Percentiles rank a stretch among this genome's conserved stretches.
Evolutionary conservation across 2,888 invertebrate genomes (phyloP).

Genomic region (Melangyna quadrimaculata): DNA sequence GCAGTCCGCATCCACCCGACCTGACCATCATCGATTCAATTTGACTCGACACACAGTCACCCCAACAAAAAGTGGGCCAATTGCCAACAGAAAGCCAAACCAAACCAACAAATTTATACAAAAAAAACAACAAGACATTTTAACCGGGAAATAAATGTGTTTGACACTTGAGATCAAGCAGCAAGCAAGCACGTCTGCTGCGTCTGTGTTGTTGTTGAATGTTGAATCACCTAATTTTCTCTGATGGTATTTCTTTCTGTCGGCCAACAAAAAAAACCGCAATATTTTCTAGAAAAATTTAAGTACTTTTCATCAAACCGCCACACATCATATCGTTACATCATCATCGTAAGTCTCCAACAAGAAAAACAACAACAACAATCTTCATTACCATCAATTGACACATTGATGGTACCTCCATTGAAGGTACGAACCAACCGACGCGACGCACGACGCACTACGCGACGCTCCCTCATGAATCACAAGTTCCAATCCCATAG

Average conservation of each 20-base stretch:
- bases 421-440: neutral
- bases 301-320: constrained; percentile 8
- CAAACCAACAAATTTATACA: too few relatives aligned
- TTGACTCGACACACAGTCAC: neutral
- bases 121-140: neutral
- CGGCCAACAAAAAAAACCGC: constrained; percentile 37
- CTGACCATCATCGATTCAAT: neutral
- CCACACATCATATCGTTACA: constrained; percentile 29
- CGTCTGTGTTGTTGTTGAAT: too few relatives aligned
- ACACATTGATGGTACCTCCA: constrained; percentile 10
- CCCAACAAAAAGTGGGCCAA: constrained; percentile 28
- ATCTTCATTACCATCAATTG: constrained; percentile 50
- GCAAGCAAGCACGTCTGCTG: neutral
- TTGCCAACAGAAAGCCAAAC: neutral
- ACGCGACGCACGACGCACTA: too few relatives aligned
- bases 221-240: constrained; percentile 44
- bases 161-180: constrained; percentile 59
- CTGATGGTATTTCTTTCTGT: neutral
- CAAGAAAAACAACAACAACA: neutral
- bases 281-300: neutral
- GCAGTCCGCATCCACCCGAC: too few relatives aligned
- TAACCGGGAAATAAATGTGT: constrained; percentile 51
- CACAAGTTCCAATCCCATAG: neutral
- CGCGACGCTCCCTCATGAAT: constrained; percentile 21
- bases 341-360: neutral